These are phyloP conservation scores for Myripristis murdjan DNA, from an alignment of 2,797 vertebrate genomes.

Conservation along the genomic window DNA sequence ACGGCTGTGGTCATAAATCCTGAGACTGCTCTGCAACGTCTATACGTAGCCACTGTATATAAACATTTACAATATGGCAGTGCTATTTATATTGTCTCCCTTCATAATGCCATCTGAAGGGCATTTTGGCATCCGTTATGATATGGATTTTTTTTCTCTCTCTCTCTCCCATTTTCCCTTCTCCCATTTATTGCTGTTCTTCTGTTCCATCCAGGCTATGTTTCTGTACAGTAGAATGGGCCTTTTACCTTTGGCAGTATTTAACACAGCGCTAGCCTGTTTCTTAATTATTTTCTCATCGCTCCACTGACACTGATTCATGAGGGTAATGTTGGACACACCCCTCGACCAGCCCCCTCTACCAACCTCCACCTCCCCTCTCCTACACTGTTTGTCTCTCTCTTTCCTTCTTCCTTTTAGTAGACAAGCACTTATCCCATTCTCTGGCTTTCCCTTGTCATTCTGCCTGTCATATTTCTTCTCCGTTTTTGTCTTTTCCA, in stretches of 20 bases:
- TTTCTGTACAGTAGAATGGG: conserved; percentile 69
- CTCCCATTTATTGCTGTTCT: conserved; percentile 75
- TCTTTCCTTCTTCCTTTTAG: conserved; percentile 38
- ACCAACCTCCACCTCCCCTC: conserved; percentile 61
- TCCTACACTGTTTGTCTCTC: conserved; percentile 29
- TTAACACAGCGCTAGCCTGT: conserved; percentile 74
- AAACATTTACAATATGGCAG: conserved; percentile 87
- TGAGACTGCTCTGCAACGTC: conserved; percentile 73
- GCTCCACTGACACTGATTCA: conserved; percentile 85
- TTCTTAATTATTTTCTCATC: conserved; percentile 88
- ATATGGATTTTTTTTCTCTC: conserved; percentile 80
- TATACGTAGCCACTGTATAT: conserved; percentile 79
- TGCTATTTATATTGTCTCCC: conserved; percentile 86
- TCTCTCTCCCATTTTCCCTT: conserved; percentile 39
- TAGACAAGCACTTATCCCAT: conserved; percentile 25
- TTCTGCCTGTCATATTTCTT: conserved; percentile 22
- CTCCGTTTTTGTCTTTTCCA: conserved; percentile 14
- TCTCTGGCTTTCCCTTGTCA: conserved; percentile 11
- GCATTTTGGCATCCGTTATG: conserved; percentile 83
- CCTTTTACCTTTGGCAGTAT: conserved; percentile 79
- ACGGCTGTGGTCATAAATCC: conserved; percentile 82
- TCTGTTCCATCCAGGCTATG: conserved; percentile 61
- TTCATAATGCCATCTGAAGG: conserved; percentile 83
- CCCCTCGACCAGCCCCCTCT: conserved; percentile 64
- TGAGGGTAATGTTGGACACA: conserved; percentile 77